Evolutionary conservation across 2,113 vertebrate genomes (phyloP).

Genomic region (Boulengeromyrus knoepffleri): DNA sequence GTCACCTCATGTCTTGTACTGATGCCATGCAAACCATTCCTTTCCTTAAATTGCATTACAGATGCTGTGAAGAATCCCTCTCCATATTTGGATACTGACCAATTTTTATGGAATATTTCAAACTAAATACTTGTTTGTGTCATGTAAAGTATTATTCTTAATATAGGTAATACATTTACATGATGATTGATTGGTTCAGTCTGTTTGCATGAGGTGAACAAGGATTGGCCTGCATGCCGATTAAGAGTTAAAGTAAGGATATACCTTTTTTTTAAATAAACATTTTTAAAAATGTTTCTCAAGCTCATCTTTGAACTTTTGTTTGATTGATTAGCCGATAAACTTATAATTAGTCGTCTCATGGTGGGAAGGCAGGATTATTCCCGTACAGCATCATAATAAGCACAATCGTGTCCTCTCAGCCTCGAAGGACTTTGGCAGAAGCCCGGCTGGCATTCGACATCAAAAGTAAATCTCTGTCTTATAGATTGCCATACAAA

Average conservation of each 20-base stretch:
- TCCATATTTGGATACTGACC: background rate
- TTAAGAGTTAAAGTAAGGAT: background rate
- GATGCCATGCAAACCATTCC: background rate
- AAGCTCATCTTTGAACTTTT: background rate
- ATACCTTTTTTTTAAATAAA: background rate
- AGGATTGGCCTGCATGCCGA: background rate
- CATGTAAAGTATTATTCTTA: background rate
- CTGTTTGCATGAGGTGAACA: background rate
- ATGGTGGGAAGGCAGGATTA: background rate
- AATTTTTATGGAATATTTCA: background rate
- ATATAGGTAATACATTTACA: background rate
- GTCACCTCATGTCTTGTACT: background rate
- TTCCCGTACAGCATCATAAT: background rate
- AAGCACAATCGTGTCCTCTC: background rate
- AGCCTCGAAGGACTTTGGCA: background rate
- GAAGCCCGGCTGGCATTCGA: background rate
- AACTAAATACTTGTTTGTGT: background rate
- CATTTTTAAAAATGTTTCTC: background rate
- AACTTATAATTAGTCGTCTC: background rate
- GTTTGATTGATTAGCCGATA: background rate
- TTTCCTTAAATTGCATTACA: background rate
- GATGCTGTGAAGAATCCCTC: background rate
- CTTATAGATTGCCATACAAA: background rate
- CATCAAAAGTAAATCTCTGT: constrained; percentile 3
- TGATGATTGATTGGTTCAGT: background rate